Base-by-base conservation (phyloP, 1,140 invertebrate species). In the Meloidogyne chitwoodi region DNA sequence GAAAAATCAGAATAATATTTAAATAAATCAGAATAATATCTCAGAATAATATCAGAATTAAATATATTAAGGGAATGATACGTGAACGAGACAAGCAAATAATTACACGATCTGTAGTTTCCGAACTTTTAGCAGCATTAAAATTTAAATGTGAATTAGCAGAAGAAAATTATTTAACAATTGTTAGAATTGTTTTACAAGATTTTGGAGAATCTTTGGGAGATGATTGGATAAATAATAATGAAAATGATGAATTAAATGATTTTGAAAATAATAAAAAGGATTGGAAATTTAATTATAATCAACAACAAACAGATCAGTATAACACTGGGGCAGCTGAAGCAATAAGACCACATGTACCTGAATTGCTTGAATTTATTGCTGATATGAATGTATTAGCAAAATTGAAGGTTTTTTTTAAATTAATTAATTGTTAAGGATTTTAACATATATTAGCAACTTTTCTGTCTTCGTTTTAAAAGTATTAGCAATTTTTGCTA, bases 381-480 rank as follows among this genome's bases (percentile, higher is more conserved):
- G 92, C 93, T 14, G 96, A 99, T 88, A 93, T 98, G 81, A 95
- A 99, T 85, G 94, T 95, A 0, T 90, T 98, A 63, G 94, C 92
- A 73, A 98, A 96, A 91, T 92, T 99, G 31, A 98, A 98, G 91
- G 94, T 95, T 38, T 6, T 6, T 10, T 6, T 38, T 38, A 3
- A 2, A 3, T 31, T 31, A 31, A 31, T 31, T 31, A n/a, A n/a
- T n/a, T n/a, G n/a, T n/a, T n/a, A n/a, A n/a, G n/a, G n/a, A n/a
- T n/a, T n/a, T n/a, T n/a, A n/a, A n/a, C n/a, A n/a, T n/a, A n/a
- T n/a, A n/a, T n/a, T n/a, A n/a, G n/a, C n/a, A n/a, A n/a, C n/a
- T n/a, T n/a, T n/a, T n/a, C n/a, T n/a, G n/a, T n/a, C n/a, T n/a
- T n/a, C n/a, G n/a, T n/a, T n/a, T n/a, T n/a, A n/a, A n/a, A n/a